Evolutionary conservation across 1,140 invertebrate genomes (phyloP).

Genomic region (Listronotus bonariensis): DNA sequence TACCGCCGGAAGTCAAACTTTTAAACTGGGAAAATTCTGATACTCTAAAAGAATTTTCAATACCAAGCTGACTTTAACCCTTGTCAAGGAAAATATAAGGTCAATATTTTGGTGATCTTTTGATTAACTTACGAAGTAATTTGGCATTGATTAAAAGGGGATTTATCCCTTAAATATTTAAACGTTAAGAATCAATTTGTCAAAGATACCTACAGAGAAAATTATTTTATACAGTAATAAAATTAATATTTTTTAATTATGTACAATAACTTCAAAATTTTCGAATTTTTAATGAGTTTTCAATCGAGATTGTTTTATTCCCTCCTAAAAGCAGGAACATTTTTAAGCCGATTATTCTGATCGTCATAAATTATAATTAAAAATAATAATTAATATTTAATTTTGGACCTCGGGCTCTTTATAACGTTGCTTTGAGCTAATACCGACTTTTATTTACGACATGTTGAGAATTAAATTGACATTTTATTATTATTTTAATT

Average conservation of each 20-base stretch:
- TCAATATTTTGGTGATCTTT: conserved; percentile 29
- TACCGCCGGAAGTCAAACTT: conserved; percentile 18
- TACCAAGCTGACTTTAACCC: conserved; percentile 22
- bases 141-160: conserved; percentile 7
- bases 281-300: conserved; percentile 2
- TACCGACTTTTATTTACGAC: neutral
- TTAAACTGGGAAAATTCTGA: conserved; percentile 34
- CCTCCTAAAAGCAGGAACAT: neutral
- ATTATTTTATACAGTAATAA: neutral
- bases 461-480: too few species aligned
- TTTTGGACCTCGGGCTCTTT: neutral
- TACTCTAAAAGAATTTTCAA: conserved; percentile 28
- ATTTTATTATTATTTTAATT: too few species aligned
- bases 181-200: conserved; percentile 5
- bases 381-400: conserved; percentile 14
- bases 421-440: neutral
- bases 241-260: neutral
- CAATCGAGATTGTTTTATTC: neutral
- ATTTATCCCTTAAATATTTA: conserved; percentile 9
- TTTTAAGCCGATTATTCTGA: neutral
- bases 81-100: conserved; percentile 27
- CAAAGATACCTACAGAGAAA: conserved; percentile 1
- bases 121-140: conserved; percentile 24
- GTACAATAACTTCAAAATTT: neutral
- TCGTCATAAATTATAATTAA: conserved; percentile 10